These are phyloP conservation scores for Gymnoscopelus braueri DNA, from an alignment of 2,797 vertebrate genomes.

Conservation along the genomic window DNA sequence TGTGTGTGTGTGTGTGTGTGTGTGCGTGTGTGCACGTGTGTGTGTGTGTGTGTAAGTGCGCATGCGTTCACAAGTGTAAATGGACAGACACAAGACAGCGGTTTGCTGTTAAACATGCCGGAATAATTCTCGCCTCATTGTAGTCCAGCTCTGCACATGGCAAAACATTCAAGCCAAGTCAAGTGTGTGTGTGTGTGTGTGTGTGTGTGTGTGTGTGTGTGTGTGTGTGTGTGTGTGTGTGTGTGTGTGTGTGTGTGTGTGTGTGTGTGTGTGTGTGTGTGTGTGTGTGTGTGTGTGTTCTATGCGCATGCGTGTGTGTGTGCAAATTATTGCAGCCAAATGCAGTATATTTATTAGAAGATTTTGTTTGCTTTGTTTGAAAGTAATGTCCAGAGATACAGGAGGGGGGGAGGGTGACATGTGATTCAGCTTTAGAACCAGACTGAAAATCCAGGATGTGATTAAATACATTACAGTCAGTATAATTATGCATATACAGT, in stretches of 20 bases:
- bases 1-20: not conserved
- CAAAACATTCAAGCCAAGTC: conserved; percentile 26
- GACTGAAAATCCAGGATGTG: too few species aligned
- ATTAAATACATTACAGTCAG: too few species aligned
- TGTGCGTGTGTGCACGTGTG: conserved; percentile 9
- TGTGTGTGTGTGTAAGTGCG: conserved; percentile 4
- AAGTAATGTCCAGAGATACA: too few species aligned
- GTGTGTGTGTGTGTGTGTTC: not conserved
- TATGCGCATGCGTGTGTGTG: not conserved
- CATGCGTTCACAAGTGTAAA: not conserved
- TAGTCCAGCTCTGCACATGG: conserved; percentile 30
- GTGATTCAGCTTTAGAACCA: too few species aligned
- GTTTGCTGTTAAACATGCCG: conserved; percentile 41
- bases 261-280: conserved; percentile 5
- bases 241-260: not conserved
- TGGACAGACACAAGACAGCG: conserved; percentile 39
- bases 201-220: not conserved
- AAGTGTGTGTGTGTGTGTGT: not conserved
- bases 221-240: not conserved
- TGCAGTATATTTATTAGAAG: too few species aligned
- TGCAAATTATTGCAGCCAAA: not conserved
- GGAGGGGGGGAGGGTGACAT: too few species aligned
- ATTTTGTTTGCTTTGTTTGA: too few species aligned
- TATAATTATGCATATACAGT: too few species aligned
- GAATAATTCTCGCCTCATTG: conserved; percentile 33